Evolutionary conservation across 2,797 vertebrate species (phyloP).

Genomic region (Silurus lanzhouensis): DNA sequence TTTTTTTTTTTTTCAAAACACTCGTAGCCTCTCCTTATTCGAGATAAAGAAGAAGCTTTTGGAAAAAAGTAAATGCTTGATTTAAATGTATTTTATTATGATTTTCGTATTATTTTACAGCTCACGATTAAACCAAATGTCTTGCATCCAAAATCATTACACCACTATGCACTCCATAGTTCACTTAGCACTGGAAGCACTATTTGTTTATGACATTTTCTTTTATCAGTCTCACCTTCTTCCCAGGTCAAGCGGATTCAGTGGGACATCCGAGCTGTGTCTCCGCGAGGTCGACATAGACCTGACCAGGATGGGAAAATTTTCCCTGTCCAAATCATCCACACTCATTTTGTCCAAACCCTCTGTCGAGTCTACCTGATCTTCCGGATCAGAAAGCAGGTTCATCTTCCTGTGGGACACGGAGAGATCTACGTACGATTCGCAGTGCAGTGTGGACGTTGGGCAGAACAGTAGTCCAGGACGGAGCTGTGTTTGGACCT

Average conservation of each 20-base stretch:
- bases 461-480: not conserved
- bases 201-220: not conserved
- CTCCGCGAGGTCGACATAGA: constrained; percentile 82
- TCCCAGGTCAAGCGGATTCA: constrained; percentile 77
- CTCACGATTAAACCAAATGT: not conserved
- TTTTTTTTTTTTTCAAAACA: not conserved
- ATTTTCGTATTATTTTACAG: not conserved
- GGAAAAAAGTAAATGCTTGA: not conserved
- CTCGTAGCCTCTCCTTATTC: not conserved
- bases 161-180: not conserved
- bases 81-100: no score
- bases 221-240: constrained; percentile 74
- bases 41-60: not conserved
- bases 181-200: not conserved
- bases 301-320: constrained; percentile 76
- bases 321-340: constrained; percentile 63
- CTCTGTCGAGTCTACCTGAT: constrained; percentile 35
- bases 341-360: constrained; percentile 53
- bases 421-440: constrained; percentile 27
- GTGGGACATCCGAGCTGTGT: constrained; percentile 85
- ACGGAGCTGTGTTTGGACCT: not conserved
- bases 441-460: not conserved
- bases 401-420: constrained; percentile 6
- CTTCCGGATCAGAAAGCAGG: constrained; percentile 40
- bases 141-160: not conserved